Evolutionary conservation across 2,888 invertebrate species (phyloP).

Genomic region (Drosophila testacea): DNA sequence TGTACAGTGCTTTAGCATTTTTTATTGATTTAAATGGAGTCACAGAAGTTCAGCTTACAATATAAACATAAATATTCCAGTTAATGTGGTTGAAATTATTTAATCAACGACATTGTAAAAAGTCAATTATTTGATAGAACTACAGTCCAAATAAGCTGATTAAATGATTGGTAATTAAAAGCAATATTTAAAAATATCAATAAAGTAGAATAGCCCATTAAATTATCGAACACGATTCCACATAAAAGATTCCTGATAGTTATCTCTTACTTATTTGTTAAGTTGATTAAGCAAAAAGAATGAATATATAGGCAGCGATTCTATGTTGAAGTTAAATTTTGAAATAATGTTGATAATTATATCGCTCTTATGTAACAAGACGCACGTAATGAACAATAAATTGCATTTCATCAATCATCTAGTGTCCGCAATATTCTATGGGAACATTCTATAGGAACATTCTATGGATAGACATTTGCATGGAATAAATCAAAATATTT

Average conservation of each 20-base stretch:
- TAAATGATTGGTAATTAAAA: neutral
- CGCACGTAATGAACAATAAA: neutral
- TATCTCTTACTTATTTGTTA: too few species aligned
- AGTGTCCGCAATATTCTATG: neutral
- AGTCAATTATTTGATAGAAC: too few species aligned
- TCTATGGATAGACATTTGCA: neutral
- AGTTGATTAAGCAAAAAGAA: neutral
- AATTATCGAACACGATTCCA: too few species aligned
- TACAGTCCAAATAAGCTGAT: neutral
- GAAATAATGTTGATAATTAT: too few species aligned
- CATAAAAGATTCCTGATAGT: too few species aligned
- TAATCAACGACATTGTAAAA: too few species aligned
- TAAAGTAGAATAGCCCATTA: neutral
- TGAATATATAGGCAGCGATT: too few species aligned
- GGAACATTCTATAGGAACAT: neutral
- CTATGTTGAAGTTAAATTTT: too few species aligned
- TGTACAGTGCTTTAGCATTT: neutral
- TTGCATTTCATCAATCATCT: neutral
- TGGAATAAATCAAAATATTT: slow-evolving; percentile 22
- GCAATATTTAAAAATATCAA: neutral
- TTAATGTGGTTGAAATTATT: neutral
- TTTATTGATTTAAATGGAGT: neutral
- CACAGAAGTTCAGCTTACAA: neutral
- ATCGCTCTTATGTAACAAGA: too few species aligned
- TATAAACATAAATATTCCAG: neutral